Evolutionary conservation across 2,797 vertebrate species (phyloP), one percentile per base, ranked within the genome.

Genomic region (Anabacerthia variegaticeps): DNA sequence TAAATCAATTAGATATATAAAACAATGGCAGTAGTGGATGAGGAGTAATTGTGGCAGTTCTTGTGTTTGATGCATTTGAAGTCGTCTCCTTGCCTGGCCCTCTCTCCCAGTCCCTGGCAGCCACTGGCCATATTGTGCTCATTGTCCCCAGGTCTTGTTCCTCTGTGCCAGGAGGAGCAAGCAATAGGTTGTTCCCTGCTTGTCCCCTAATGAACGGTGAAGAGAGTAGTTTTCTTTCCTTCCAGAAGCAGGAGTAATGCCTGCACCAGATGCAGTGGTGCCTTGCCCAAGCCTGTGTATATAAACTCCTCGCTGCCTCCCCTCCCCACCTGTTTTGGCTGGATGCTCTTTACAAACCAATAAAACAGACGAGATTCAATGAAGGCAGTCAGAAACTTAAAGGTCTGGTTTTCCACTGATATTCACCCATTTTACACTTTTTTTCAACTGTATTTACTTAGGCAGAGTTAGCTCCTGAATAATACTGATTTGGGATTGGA

Each of bases 331-430:
- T 69, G 66, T 20, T 86, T 78, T 85, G 85, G 73, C 52, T 75
- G 51, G 43, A 55, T 89, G 46, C 51, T 80, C 76, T 55, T 68
- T 27, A 89, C 36, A 92, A 92, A 93, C 85, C 79, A 84, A 76
- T 93, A 88, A 89, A 94, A 37, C 59, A 69, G 62, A 49, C 4
- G 7, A 43, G 58, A 39, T 49, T 93, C 89, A 90, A 56, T 81
- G 73, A 81, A 56, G 87, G 73, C 66, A 96, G 89, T 72, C 81
- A 93, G 89, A 84, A 93, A 78, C 15, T 30, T 19, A 65, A 65
- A 91, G n/a, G 61, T 44, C 68, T 85, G 65, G 17, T 75, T 92
- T 93, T 85, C 79, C 93, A 91, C 65, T 48, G 68, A 84, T 92
- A 66, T 32, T 92, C 82, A 44, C 19, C 32, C 69, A 17, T 92